Evolutionary conservation across 2,113 vertebrate genomes (phyloP).

Genomic region (Percina caprodes): DNA sequence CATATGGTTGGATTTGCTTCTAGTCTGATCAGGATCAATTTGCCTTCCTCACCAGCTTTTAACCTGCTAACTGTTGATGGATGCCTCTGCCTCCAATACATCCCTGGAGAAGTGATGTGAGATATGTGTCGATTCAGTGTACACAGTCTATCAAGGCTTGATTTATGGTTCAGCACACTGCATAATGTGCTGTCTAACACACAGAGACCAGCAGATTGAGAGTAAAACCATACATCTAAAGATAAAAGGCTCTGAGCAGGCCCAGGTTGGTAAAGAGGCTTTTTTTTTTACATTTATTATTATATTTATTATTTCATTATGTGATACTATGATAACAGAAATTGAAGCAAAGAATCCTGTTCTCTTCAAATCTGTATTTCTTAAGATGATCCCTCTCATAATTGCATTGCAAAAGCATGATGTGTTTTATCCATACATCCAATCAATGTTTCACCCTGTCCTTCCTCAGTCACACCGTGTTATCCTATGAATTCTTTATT

Average conservation of each 20-base stretch:
- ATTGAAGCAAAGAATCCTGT: background rate
- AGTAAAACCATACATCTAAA: slow-evolving; percentile 10
- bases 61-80: slow-evolving; percentile 53
- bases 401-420: slow-evolving; percentile 8
- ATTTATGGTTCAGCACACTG: slow-evolving; percentile 48
- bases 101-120: slow-evolving; percentile 43
- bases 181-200: slow-evolving; percentile 9
- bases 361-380: background rate
- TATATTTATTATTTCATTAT: background rate
- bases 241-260: slow-evolving; percentile 10
- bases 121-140: slow-evolving; percentile 47
- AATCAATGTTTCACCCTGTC: slow-evolving; percentile 36
- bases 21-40: slow-evolving; percentile 47
- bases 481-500: slow-evolving; percentile 52
- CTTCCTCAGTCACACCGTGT: slow-evolving; percentile 36
- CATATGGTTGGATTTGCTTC: slow-evolving; percentile 37
- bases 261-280: background rate
- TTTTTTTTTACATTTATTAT: background rate
- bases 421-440: slow-evolving; percentile 14
- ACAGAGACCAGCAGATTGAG: slow-evolving; percentile 14
- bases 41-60: slow-evolving; percentile 32
- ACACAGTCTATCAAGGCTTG: slow-evolving; percentile 35
- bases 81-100: slow-evolving; percentile 32
- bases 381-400: background rate
- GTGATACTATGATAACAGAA: slow-evolving; percentile 9